Evolutionary conservation across 2,113 vertebrate species (phyloP).

Genomic region (Rana temporaria): DNA sequence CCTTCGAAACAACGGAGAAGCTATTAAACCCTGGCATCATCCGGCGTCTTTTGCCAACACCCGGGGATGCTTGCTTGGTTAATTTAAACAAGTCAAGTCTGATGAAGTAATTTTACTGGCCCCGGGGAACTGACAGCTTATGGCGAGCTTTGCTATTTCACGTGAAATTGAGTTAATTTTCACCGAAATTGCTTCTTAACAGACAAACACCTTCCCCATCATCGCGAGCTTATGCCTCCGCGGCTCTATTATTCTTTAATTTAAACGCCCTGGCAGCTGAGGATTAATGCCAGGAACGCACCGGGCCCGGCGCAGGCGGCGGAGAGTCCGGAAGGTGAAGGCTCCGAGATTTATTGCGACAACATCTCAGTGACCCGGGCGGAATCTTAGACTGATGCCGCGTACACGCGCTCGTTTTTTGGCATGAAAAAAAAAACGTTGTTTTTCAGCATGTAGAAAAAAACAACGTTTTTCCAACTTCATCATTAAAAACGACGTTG

Average conservation of each 20-base stretch:
- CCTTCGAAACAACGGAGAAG: conserved; percentile 27
- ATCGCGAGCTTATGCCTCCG: conserved; percentile 74
- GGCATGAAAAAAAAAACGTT: too few relatives aligned
- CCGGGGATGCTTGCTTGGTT: conserved; percentile 76
- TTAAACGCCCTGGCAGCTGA: conserved; percentile 70
- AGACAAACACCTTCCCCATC: conserved; percentile 82
- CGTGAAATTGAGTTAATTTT: conserved; percentile 86
- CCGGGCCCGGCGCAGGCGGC: conserved; percentile 59
- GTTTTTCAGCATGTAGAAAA: too few relatives aligned
- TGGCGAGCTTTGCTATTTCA: conserved; percentile 77
- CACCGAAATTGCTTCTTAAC: conserved; percentile 82
- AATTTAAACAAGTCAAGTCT: conserved; percentile 82
- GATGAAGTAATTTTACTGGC: conserved; percentile 81
- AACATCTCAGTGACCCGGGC: conserved; percentile 60
- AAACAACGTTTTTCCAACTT: too few relatives aligned
- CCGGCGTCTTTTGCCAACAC: conserved; percentile 74
- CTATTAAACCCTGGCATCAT: conserved; percentile 78
- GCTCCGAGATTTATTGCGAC: conserved; percentile 64
- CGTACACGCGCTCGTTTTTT: too few relatives aligned
- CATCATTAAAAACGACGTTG: too few relatives aligned
- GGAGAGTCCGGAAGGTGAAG: conserved; percentile 59
- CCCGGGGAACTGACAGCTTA: conserved; percentile 78
- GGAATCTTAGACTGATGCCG: neutral
- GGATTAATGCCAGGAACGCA: conserved; percentile 69
- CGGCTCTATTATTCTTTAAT: conserved; percentile 80